Conservation (phyloP, 1,140 invertebrate genomes). For the Hylaeus volcanicus region DNA sequence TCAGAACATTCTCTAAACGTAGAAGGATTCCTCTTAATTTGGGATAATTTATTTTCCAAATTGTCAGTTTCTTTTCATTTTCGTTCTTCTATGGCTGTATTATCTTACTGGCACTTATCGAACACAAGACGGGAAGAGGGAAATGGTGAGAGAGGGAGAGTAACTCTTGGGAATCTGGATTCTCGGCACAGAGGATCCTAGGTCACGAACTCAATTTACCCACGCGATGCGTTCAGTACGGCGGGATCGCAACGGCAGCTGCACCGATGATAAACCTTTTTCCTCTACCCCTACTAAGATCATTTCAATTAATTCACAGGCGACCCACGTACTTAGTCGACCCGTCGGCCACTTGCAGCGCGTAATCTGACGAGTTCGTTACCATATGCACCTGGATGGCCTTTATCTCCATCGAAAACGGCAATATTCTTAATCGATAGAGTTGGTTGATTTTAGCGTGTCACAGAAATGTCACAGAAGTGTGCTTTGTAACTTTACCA, state of each 20-base stretch:
- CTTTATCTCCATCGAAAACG: neutral
- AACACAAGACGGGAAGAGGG: neutral
- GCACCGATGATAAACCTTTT: conserved; percentile 25
- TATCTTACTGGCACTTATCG: conserved; percentile 15
- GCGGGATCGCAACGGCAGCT: conserved; percentile 10
- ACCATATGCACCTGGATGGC: neutral
- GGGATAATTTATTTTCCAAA: neutral
- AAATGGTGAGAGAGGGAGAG: neutral
- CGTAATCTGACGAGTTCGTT: conserved; percentile 12
- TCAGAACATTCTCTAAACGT: no score
- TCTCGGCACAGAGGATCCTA: conserved; percentile 14
- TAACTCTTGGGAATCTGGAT: conserved; percentile 12
- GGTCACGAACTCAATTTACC: conserved; percentile 41
- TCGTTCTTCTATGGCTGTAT: conserved; percentile 10
- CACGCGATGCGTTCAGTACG: conserved; percentile 22
- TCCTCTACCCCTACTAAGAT: neutral
- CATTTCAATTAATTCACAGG: conserved; percentile 31
- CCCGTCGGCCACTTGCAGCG: neutral
- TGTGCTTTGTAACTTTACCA: no score
- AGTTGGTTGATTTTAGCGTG: no score
- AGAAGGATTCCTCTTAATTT: neutral
- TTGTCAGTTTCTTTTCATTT: conserved; percentile 5
- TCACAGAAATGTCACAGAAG: no score
- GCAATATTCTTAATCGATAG: neutral
- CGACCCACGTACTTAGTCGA: conserved; percentile 7